Percentiles rank a stretch among this genome's conserved stretches.
Evolutionary conservation across 1,140 invertebrate genomes (phyloP).

Genomic region (Phocides pigmalion): DNA sequence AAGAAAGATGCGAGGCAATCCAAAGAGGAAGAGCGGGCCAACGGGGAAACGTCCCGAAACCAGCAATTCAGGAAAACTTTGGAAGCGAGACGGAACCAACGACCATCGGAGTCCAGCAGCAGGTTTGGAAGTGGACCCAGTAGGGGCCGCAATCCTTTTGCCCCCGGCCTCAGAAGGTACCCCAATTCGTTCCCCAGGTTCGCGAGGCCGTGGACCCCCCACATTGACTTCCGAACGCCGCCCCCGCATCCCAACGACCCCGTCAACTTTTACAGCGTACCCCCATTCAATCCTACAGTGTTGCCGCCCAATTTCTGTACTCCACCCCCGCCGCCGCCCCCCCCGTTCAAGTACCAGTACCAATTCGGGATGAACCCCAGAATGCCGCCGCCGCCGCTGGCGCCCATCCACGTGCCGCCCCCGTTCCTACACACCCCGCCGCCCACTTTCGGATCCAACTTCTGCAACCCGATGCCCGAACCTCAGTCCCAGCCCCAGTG

Average conservation of each 20-base stretch:
- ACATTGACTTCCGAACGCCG: conserved; percentile 52
- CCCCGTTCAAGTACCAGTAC: conserved; percentile 47
- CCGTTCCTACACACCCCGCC: conserved; percentile 53
- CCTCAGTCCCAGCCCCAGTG: conserved; percentile 62
- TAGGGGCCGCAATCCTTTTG: conserved; percentile 56
- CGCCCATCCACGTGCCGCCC: conserved; percentile 42
- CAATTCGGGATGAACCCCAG: conserved; percentile 53
- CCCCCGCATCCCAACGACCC: conserved; percentile 49
- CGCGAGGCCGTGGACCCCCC: conserved; percentile 46
- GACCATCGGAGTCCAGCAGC: conserved; percentile 67
- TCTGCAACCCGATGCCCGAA: conserved; percentile 47
- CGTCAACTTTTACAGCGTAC: conserved; percentile 41
- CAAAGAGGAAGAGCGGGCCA: conserved; percentile 42
- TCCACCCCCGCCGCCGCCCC: conserved; percentile 35
- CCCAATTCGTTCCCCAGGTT: conserved; percentile 47
- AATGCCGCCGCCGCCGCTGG: conserved; percentile 41
- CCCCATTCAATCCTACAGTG: conserved; percentile 48
- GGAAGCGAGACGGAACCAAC: conserved; percentile 56
- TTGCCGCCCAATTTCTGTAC: conserved; percentile 13
- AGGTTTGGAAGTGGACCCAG: conserved; percentile 67
- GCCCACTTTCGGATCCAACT: conserved; percentile 62
- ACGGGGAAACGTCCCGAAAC: conserved; percentile 62
- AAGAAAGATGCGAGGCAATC: conserved; percentile 62
- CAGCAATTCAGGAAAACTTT: conserved; percentile 45
- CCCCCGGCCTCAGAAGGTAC: conserved; percentile 49